These are phyloP conservation scores for Gibbula magus DNA, from an alignment of 2,888 invertebrate species.

Conservation along the genomic window DNA sequence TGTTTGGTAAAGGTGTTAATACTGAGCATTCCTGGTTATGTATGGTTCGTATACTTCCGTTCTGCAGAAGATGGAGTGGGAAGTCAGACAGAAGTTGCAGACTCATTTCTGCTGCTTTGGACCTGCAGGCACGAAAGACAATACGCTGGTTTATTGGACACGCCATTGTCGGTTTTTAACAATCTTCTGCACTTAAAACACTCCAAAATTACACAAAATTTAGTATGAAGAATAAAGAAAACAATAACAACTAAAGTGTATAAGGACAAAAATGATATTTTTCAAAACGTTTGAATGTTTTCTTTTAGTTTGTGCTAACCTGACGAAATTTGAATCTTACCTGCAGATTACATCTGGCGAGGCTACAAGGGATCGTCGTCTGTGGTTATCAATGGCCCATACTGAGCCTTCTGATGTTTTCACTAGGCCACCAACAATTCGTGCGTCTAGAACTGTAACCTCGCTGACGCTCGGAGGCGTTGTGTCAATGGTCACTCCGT, in stretches of 20 bases:
- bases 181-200: no score
- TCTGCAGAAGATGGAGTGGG: neutral
- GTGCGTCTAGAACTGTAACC: conserved; percentile 42
- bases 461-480: conserved; percentile 39
- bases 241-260: neutral
- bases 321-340: conserved; percentile 33
- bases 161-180: no score
- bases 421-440: conserved; percentile 45
- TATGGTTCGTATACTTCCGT: neutral
- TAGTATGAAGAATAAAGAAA: neutral
- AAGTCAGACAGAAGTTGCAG: neutral
- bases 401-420: conserved; percentile 27
- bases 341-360: conserved; percentile 34
- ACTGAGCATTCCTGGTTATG: neutral
- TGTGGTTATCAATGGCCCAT: conserved; percentile 40
- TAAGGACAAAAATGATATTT: neutral
- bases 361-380: conserved; percentile 37
- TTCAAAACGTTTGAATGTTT: neutral
- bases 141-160: no score
- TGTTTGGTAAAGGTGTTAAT: neutral
- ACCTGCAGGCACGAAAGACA: neutral
- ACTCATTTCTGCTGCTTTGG: neutral
- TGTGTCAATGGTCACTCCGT: conserved; percentile 53
- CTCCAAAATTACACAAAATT: neutral
- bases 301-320: neutral